phyloP scores from a whole-genome alignment of 2,113 vertebrate species.

The Xiphorhynchus elegans region DNA sequence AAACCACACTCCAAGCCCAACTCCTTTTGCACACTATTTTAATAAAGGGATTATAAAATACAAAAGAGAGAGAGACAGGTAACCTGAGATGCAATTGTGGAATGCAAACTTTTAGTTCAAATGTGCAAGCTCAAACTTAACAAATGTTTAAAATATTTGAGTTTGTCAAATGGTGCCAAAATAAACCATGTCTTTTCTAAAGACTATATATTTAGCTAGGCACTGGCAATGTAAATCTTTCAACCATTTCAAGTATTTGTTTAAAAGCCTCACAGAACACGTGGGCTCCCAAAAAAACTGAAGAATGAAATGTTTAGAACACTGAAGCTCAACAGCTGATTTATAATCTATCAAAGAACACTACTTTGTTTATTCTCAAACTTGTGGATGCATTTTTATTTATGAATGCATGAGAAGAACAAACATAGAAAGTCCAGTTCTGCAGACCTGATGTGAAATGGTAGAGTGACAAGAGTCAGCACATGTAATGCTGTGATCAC shows the following conservation, averaged over 20 bases:
- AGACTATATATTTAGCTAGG: conserved; percentile 83
- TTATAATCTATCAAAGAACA: conserved; percentile 59
- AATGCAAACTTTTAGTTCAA: conserved; percentile 77
- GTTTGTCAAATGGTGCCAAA: conserved; percentile 82
- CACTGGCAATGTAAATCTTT: conserved; percentile 82
- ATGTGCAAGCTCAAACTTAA: conserved; percentile 84
- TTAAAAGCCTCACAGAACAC: conserved; percentile 80
- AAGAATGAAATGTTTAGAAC: conserved; percentile 75
- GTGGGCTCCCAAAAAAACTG: conserved; percentile 74
- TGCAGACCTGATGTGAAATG: conserved; percentile 16
- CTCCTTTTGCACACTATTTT: conserved; percentile 59
- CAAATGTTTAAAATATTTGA: conserved; percentile 87
- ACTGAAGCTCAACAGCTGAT: conserved; percentile 68
- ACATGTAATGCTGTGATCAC: background rate
- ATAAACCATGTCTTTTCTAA: conserved; percentile 84
- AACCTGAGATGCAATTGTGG: conserved; percentile 77
- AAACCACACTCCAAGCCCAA: background rate
- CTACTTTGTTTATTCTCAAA: conserved; percentile 22
- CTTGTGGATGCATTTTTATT: conserved; percentile 36
- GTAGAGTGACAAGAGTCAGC: background rate
- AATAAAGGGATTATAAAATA: conserved; percentile 75
- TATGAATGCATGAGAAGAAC: conserved; percentile 51
- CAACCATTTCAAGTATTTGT: conserved; percentile 83
- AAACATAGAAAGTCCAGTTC: conserved; percentile 45
- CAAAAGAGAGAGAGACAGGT: conserved; percentile 68